Evolutionary conservation across 2,888 invertebrate genomes (phyloP).

Genomic region (Drosophila pegasa): DNA sequence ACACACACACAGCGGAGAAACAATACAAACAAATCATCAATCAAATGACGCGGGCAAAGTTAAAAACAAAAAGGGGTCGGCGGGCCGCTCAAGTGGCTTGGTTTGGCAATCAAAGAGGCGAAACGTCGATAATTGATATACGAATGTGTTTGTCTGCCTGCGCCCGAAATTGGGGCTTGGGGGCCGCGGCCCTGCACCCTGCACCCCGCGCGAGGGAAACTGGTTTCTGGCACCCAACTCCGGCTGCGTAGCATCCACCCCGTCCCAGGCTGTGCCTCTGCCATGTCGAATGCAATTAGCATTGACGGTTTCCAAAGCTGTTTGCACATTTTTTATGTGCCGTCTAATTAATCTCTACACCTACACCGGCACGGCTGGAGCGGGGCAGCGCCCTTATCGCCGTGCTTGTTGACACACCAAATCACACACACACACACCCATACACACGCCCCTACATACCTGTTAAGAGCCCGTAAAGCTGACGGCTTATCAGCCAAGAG

Average conservation of each 20-base stretch:
- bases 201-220: slow-evolving; percentile 22
- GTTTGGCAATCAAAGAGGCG: slow-evolving; percentile 76
- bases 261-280: not conserved
- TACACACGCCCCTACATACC: slow-evolving; percentile 10
- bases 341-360: slow-evolving; percentile 49
- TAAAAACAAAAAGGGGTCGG: slow-evolving; percentile 51
- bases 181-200: no score
- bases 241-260: slow-evolving; percentile 1
- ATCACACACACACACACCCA: slow-evolving; percentile 39
- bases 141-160: slow-evolving; percentile 18
- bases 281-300: slow-evolving; percentile 52
- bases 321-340: slow-evolving; percentile 48
- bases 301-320: slow-evolving; percentile 23
- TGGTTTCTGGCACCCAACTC: slow-evolving; percentile 40
- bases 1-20: slow-evolving; percentile 13
- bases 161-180: slow-evolving; percentile 43
- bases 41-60: slow-evolving; percentile 64
- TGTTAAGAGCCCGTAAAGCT: slow-evolving; percentile 40
- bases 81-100: slow-evolving; percentile 66
- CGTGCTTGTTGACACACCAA: slow-evolving; percentile 60
- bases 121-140: slow-evolving; percentile 73
- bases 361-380: slow-evolving; percentile 34
- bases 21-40: slow-evolving; percentile 77
- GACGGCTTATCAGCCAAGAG: slow-evolving; percentile 65
- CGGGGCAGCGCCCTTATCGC: slow-evolving; percentile 50